Percentiles rank a stretch among this genome's conserved stretches.
These are phyloP conservation scores for Euproctis similis DNA, from an alignment of 2,888 invertebrate genomes.

Conservation along the genomic window DNA sequence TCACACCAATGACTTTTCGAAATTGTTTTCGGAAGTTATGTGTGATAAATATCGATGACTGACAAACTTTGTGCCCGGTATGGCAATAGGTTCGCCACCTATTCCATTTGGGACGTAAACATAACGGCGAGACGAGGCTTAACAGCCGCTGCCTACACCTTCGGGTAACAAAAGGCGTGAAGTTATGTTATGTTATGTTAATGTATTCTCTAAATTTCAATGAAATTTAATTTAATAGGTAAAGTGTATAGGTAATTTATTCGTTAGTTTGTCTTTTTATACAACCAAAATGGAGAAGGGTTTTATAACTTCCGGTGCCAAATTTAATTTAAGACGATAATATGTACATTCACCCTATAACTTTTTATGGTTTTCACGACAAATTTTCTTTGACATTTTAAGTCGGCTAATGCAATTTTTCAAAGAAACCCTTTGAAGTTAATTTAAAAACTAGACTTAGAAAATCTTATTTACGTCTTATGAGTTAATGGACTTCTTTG, in stretches of 20 bases:
- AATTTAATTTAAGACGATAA: constrained; percentile 14
- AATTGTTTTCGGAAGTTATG: too few species aligned
- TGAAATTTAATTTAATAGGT: too few species aligned
- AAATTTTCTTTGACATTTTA: constrained; percentile 18
- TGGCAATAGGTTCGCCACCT: too few species aligned
- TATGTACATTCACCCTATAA: constrained; percentile 12
- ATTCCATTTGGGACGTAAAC: too few species aligned
- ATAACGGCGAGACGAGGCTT: too few species aligned
- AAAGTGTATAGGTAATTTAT: constrained; percentile 20
- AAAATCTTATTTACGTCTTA: neutral
- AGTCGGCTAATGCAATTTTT: constrained; percentile 10
- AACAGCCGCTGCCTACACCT: too few species aligned
- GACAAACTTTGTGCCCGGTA: too few species aligned
- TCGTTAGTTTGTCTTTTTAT: constrained; percentile 30
- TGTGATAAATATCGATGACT: too few species aligned
- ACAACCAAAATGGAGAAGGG: constrained; percentile 9
- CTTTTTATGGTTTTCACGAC: constrained; percentile 11
- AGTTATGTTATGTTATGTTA: too few species aligned
- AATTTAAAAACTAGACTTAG: constrained; percentile 18
- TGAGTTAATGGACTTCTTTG: neutral
- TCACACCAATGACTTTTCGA: too few species aligned
- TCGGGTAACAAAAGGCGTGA: too few species aligned
- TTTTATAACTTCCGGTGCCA: constrained; percentile 5
- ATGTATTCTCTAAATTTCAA: too few species aligned
- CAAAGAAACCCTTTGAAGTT: constrained; percentile 11